These are phyloP conservation scores for Myotis yumanensis DNA, from an alignment of 2,113 vertebrate species.

Conservation along the genomic window DNA sequence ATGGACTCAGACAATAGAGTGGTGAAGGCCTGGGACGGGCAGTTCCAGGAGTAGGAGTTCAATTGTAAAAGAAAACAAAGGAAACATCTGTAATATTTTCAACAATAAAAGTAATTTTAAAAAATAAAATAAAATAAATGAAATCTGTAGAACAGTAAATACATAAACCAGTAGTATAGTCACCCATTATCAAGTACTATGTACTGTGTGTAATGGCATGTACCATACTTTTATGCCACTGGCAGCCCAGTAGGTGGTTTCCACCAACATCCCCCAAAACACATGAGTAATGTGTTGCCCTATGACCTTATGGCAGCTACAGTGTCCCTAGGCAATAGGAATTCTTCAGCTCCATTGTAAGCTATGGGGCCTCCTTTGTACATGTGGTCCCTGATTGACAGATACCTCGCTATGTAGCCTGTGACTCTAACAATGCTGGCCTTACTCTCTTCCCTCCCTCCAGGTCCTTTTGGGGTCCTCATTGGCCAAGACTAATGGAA, in stretches of 20 bases:
- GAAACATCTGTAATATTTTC: no score
- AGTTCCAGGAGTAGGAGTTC: no score
- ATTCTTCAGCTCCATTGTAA: background rate
- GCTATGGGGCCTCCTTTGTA: background rate
- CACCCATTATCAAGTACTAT: background rate
- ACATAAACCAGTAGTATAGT: background rate
- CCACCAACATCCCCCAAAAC: background rate
- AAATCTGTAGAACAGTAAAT: no score
- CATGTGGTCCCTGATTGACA: background rate
- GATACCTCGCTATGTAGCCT: background rate
- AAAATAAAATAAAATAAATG: no score
- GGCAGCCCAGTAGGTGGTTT: no score
- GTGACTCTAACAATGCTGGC: background rate
- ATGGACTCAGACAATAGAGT: no score
- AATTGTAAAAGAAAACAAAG: no score
- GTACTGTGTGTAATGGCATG: background rate
- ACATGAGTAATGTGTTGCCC: background rate
- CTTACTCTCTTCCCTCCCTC: background rate
- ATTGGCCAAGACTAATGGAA: background rate
- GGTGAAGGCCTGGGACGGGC: no score
- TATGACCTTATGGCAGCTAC: background rate
- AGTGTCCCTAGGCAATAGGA: background rate
- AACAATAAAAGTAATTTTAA: no score
- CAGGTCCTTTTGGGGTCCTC: background rate
- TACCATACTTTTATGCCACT: no score